Conservation (phyloP, 2,888 invertebrate species). For the Lasioglossum calceatum region DNA sequence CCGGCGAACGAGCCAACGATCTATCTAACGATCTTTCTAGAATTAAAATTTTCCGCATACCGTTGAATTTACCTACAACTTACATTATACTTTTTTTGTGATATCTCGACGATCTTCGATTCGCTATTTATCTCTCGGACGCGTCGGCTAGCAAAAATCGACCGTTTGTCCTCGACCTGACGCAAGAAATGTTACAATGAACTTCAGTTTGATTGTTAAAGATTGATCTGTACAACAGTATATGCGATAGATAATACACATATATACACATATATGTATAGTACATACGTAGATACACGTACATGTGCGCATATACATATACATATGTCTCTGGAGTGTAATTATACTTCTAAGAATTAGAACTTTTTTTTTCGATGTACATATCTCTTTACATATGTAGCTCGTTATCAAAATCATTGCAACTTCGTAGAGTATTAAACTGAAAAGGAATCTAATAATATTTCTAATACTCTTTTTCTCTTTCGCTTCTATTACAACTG, state of each 20-base stretch:
- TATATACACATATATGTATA: slow-evolving; percentile 8
- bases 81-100: slow-evolving; percentile 12
- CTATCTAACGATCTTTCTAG: neutral
- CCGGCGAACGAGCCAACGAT: slow-evolving; percentile 19
- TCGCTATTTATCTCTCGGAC: slow-evolving; percentile 18
- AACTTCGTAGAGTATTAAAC: slow-evolving; percentile 35
- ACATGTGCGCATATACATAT: neutral
- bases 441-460: slow-evolving; percentile 27
- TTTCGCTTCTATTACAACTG: slow-evolving; percentile 24
- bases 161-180: neutral
- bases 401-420: slow-evolving; percentile 38
- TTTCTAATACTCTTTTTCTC: slow-evolving; percentile 32
- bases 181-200: slow-evolving; percentile 31
- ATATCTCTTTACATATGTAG: slow-evolving; percentile 25
- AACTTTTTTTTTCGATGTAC: slow-evolving; percentile 43
- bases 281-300: neutral
- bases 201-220: slow-evolving; percentile 21
- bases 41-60: slow-evolving; percentile 3
- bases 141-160: slow-evolving; percentile 24
- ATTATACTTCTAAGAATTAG: slow-evolving; percentile 34
- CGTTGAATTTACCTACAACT: slow-evolving; percentile 28
- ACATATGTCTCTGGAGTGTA: slow-evolving; percentile 13
- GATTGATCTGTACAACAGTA: slow-evolving; percentile 33
- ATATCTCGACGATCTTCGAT: slow-evolving; percentile 7
- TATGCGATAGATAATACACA: slow-evolving; percentile 23